phyloP scores from a whole-genome alignment of 2,113 vertebrate species.

The Chrysochloris asiatica region DNA sequence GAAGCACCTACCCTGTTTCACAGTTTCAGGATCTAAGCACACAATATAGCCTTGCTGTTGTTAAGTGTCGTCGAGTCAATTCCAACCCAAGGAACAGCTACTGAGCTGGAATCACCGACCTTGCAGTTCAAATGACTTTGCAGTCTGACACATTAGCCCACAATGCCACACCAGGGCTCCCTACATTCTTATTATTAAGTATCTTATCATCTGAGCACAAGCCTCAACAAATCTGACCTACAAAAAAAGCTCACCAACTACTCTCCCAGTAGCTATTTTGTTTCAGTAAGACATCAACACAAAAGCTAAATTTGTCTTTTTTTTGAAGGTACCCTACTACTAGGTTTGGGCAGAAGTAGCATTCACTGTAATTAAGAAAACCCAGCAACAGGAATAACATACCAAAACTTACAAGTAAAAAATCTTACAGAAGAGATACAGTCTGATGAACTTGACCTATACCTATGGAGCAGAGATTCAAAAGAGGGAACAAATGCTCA shows the following conservation, averaged over 20 bases:
- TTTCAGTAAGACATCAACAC: conserved; percentile 8
- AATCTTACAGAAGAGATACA: not conserved
- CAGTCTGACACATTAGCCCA: too few species aligned
- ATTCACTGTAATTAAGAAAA: not conserved
- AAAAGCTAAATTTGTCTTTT: not conserved
- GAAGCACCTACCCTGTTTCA: not conserved
- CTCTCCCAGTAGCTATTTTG: conserved; percentile 1
- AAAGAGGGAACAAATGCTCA: too few species aligned
- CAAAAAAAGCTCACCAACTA: not conserved
- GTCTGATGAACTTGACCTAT: too few species aligned
- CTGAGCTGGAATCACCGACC: too few species aligned
- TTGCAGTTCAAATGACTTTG: too few species aligned
- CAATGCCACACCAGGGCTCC: too few species aligned
- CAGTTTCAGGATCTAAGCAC: not conserved
- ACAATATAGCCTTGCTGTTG: too few species aligned
- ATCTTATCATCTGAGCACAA: not conserved
- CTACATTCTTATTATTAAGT: too few species aligned
- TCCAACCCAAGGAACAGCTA: too few species aligned
- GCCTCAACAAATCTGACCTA: not conserved
- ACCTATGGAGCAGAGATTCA: too few species aligned
- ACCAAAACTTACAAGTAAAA: not conserved
- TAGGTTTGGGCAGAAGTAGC: not conserved
- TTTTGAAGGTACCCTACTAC: not conserved
- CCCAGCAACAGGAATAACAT: not conserved
- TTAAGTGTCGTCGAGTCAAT: too few species aligned